Evolutionary conservation across 2,113 vertebrate species (phyloP), one percentile per base, ranked within the genome.

Genomic region (Pollachius pollachius): DNA sequence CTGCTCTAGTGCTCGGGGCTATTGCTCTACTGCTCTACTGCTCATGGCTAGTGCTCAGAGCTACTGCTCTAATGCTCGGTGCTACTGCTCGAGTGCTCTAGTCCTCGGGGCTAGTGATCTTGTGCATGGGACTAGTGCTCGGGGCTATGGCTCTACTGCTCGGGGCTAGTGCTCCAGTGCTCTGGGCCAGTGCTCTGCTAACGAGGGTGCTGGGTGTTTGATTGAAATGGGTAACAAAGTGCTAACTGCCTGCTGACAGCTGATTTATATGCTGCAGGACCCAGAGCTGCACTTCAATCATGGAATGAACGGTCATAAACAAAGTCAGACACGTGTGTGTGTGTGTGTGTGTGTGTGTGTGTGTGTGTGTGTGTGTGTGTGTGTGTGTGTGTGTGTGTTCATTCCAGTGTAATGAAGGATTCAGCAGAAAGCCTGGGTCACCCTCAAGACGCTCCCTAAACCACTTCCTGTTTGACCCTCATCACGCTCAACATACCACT

Each of bases 181-280:
- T 48, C 9, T 0, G 41, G 41, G 41, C 8, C 11, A 66, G 74
- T 71, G 66, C 81, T 83, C 84, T 88, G 15, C 54, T 89, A 89
- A 91, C 84, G 88, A 90, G 88, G 83, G 81, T 59, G 77, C 80
- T 52, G 81, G 81, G 89, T 89, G 89, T 90, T 90, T 91, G 88
- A 92, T 91, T 92, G 91, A 92, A 92, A 92, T 90, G 83, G 84
- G 88, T 91, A 91, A 90, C 90, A 92, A 92, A 91, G 88, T 88
- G 90, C 85, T 92, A 92, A 91, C 87, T 84, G 85, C 88, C 87
- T 88, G 80, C 81, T 89, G 89, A 92, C 89, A 86, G 16, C 71
- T 90, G 88, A 91, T 91, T 89, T 89, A 90, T 77, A 60, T 77
- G 83, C 82, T 11, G 73, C 73, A 87, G 87, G 86, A 88, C 80